Percentiles rank a stretch among this genome's conserved stretches.
Conservation (phyloP, 2,113 vertebrate genomes). For the Cervus canadensis region DNA sequence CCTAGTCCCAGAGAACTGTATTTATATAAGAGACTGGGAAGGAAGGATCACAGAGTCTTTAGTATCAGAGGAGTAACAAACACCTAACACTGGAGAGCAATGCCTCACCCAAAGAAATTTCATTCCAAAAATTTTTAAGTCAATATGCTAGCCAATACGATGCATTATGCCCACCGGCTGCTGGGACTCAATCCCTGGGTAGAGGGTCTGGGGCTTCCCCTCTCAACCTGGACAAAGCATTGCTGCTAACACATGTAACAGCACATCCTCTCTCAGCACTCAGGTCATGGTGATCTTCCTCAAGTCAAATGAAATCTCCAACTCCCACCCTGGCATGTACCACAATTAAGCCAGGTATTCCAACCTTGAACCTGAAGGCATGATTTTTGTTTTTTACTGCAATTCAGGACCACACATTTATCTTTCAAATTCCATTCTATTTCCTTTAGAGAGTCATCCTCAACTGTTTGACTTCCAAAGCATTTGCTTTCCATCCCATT, state of each 20-base stretch:
- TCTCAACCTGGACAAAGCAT: neutral
- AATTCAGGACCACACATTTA: neutral
- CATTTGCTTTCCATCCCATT: neutral
- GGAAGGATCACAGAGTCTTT: neutral
- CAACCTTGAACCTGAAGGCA: neutral
- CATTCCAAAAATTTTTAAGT: neutral
- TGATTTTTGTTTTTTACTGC: neutral
- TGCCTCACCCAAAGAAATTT: neutral
- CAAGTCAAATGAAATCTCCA: neutral
- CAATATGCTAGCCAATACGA: neutral
- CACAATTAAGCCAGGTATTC: neutral
- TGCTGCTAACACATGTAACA: neutral
- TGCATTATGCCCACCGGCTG: neutral
- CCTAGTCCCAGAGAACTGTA: neutral
- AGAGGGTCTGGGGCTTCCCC: neutral
- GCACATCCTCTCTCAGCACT: neutral
- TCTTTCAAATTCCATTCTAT: neutral
- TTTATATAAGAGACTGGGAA: neutral
- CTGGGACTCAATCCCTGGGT: neutral
- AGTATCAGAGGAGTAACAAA: neutral
- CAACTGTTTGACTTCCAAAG: neutral
- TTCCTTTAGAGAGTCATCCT: neutral
- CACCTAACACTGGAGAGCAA: neutral
- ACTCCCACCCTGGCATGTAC: neutral
- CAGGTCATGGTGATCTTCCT: neutral